phyloP scores from a whole-genome alignment of 1,140 invertebrate genomes.

The Drosophila athabasca region DNA sequence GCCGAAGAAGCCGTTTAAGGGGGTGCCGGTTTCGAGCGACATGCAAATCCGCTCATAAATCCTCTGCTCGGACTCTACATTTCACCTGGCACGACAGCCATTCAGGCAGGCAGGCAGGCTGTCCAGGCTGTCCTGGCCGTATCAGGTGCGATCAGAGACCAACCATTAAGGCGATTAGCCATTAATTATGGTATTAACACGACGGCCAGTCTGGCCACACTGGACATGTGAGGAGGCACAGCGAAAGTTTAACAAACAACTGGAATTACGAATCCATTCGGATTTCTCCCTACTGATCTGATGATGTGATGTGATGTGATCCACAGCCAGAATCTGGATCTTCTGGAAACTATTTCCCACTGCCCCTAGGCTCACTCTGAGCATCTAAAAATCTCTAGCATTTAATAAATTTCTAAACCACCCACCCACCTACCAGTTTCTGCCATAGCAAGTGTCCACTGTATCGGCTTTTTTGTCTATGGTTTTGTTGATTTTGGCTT shows the following conservation, averaged over 20 bases:
- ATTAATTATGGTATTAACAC: conserved; percentile 32
- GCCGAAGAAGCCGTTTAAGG: background rate
- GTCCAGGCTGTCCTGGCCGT: conserved; percentile 1
- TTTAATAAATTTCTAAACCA: too few species aligned
- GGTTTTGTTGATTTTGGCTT: conserved; percentile 1
- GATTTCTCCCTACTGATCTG: too few species aligned
- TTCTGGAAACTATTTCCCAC: too few species aligned
- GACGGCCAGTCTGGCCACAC: conserved; percentile 34
- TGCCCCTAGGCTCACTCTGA: too few species aligned
- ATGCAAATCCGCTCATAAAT: conserved; percentile 37
- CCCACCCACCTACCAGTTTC: background rate
- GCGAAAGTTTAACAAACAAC: conserved; percentile 26
- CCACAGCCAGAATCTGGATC: too few species aligned
- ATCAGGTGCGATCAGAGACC: conserved; percentile 31
- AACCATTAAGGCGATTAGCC: conserved; percentile 38
- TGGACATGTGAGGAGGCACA: background rate
- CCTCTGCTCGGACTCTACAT: conserved; percentile 6
- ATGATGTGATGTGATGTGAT: too few species aligned
- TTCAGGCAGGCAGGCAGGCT: too few species aligned
- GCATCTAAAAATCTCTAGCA: too few species aligned
- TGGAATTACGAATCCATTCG: too few species aligned
- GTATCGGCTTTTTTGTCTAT: background rate
- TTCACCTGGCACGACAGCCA: conserved; percentile 16
- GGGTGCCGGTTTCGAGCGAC: conserved; percentile 27
- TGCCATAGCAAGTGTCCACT: background rate